Evolutionary conservation across 1,140 invertebrate species (phyloP), one percentile per base, ranked within the genome.

Genomic region (Drosophila guanche): DNA sequence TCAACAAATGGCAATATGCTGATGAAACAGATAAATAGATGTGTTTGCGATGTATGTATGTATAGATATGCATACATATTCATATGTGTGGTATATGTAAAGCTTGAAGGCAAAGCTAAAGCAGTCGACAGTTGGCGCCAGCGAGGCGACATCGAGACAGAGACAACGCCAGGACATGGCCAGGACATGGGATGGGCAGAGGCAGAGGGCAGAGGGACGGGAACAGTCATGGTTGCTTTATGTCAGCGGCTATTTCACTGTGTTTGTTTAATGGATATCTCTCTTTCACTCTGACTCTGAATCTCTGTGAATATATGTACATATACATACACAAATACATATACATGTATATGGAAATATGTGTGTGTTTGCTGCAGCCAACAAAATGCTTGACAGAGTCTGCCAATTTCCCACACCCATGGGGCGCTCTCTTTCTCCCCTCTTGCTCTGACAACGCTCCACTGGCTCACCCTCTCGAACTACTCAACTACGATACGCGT

Each of bases 191-290:
- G 20, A 37, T 22, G 41, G 33, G 23, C n/a, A n/a, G n/a, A n/a
- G n/a, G n/a, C n/a, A n/a, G n/a, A n/a, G 29, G 12, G 52, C 20
- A 25, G 6, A 46, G 5, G 33, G 29, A 42, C 70, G 73, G 70
- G 70, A 70, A 74, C 66, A 70, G 60, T 60, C 59, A 65, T 71
- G 67, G 68, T 68, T 73, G 76, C 76, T 79, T 69, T 61, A 76
- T 76, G 72, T 76, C 71, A 75, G 72, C 71, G 71, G 72, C 72
- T 61, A 75, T 74, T 75, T 75, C 71, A 67, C 62, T 75, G 61
- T 76, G 72, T 76, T 76, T 76, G 72, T 67, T 76, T 76, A 76
- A 75, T 76, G 72, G 72, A 74, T 74, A 74, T 74, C 70, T 43
- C 45, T 68, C 62, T 67, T 51, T 63, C 60, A 40, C 14, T 43